phyloP scores from a whole-genome alignment of 2,797 vertebrate species.

The Parambassis ranga region DNA sequence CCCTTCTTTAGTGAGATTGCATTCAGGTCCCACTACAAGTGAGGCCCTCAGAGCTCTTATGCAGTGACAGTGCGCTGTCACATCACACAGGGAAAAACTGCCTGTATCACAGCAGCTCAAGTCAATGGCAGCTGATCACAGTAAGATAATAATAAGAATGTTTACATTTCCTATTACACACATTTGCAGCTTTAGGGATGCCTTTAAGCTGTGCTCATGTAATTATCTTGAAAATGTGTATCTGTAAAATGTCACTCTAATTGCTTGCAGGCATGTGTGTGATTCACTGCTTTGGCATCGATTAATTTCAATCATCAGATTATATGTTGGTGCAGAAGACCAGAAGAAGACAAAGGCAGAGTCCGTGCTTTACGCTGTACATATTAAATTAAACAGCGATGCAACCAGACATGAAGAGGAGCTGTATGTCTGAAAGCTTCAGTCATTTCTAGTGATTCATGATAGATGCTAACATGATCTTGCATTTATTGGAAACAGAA shows the following conservation, averaged over 20 bases:
- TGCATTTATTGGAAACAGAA: slow-evolving; percentile 53
- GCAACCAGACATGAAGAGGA: slow-evolving; percentile 17
- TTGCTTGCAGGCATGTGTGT: background rate
- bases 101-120: background rate
- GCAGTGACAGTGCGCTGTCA: background rate
- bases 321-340: slow-evolving; percentile 37
- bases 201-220: background rate
- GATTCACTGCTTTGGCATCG: slow-evolving; percentile 26
- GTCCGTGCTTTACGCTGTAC: slow-evolving; percentile 29
- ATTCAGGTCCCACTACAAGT: background rate
- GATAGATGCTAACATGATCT: slow-evolving; percentile 51
- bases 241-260: slow-evolving; percentile 1
- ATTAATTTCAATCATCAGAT: slow-evolving; percentile 46
- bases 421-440: slow-evolving; percentile 46
- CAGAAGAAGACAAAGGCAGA: slow-evolving; percentile 42
- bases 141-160: slow-evolving; percentile 1
- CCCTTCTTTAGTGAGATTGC: slow-evolving; percentile 18
- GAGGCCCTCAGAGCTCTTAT: slow-evolving; percentile 1
- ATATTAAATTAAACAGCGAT: slow-evolving; percentile 53
- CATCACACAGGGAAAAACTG: background rate
- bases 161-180: slow-evolving; percentile 11
- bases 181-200: background rate
- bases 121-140: slow-evolving; percentile 4
- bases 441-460: slow-evolving; percentile 15
- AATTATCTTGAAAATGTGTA: slow-evolving; percentile 1